Evolutionary conservation across 1,140 invertebrate species (phyloP).

Genomic region (Octopus bimaculoides): DNA sequence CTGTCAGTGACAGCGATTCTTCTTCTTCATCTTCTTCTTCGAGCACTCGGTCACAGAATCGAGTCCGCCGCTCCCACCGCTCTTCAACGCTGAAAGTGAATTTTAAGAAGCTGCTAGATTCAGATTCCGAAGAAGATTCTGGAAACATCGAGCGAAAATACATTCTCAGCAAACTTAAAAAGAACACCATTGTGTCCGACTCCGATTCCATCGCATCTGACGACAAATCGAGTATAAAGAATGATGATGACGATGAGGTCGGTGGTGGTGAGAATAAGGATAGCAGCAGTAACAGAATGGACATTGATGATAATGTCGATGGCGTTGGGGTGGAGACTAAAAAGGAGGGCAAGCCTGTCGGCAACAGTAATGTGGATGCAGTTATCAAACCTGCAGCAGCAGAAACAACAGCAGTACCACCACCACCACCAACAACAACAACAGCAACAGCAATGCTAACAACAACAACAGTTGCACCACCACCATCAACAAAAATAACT

Average conservation of each 20-base stretch:
- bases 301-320: not conserved
- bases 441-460: not conserved
- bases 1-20: not conserved
- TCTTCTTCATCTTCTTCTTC: not conserved
- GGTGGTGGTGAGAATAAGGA: not conserved
- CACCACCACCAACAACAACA: not conserved
- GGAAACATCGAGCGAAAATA: not conserved
- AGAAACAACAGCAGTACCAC: not conserved
- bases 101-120: constrained; percentile 7
- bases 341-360: not conserved
- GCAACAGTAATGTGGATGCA: not conserved
- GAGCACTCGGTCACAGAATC: not conserved
- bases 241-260: not conserved
- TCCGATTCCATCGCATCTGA: not conserved
- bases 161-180: not conserved
- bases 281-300: not conserved
- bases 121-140: not conserved
- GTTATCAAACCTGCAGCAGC: not conserved
- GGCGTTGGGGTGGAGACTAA: not conserved
- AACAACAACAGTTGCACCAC: too few relatives aligned
- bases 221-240: not conserved
- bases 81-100: not conserved
- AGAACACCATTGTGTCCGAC: not conserved
- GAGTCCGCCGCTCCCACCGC: not conserved
- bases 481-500: too few relatives aligned